A percentile compares a stretch with the other conserved stretches of the same genome.
phyloP scores from a whole-genome alignment of 2,113 vertebrate species.

The Turnix velox region DNA sequence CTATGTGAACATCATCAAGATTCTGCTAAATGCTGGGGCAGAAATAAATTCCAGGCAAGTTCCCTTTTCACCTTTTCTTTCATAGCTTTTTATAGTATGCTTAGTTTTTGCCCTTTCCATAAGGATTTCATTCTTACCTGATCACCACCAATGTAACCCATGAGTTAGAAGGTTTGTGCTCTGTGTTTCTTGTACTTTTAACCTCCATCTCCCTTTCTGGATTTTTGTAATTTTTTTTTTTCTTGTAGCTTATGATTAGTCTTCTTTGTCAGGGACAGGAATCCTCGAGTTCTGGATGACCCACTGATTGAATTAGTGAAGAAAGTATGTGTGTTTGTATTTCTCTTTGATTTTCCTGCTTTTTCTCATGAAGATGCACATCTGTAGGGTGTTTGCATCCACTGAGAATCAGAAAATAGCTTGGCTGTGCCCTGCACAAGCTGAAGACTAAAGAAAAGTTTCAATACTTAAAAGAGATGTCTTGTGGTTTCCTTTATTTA shows the following conservation, averaged over 20 bases:
- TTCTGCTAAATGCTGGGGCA: constrained; percentile 95
- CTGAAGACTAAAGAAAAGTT: neutral
- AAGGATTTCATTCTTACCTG: neutral
- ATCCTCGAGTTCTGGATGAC: neutral
- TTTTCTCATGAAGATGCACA: fast-evolving
- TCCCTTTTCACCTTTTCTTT: neutral
- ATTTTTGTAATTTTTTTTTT: neutral
- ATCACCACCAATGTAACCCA: no score
- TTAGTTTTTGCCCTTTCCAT: neutral
- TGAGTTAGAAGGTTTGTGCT: neutral
- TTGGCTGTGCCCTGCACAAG: neutral
- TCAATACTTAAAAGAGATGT: fast-evolving
- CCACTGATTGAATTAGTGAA: neutral
- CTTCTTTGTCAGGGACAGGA: neutral
- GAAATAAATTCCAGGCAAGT: constrained; percentile 98
- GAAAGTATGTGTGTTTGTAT: neutral
- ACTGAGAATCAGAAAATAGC: neutral
- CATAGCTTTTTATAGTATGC: neutral
- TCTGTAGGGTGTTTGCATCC: neutral
- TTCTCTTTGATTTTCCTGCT: neutral
- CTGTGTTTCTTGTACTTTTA: neutral
- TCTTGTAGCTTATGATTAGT: fast-evolving
- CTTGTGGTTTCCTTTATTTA: neutral
- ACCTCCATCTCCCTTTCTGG: neutral
- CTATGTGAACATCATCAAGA: constrained; percentile 99